These are phyloP conservation scores for Tympanuchus pallidicinctus DNA, from an alignment of 2,113 vertebrate genomes.

Conservation along the genomic window DNA sequence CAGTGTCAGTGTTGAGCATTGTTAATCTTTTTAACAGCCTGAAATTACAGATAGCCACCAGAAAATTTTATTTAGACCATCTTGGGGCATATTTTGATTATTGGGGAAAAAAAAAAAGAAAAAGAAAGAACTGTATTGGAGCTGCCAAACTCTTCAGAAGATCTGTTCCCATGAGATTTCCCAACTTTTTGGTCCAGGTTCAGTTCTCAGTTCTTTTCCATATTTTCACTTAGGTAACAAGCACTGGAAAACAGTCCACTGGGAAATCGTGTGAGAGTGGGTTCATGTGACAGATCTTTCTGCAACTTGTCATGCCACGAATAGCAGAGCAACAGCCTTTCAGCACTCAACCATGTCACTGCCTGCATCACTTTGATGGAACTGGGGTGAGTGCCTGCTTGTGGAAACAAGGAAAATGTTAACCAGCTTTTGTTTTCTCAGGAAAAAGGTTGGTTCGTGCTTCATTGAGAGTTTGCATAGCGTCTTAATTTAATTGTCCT, in stretches of 20 bases:
- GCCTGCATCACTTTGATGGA: conserved; percentile 28
- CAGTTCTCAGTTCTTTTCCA: not conserved
- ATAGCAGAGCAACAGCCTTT: conserved; percentile 60
- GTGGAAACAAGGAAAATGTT: not conserved
- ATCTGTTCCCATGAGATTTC: not conserved
- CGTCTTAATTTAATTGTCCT: not conserved
- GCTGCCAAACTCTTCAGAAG: not conserved
- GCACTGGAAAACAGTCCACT: not conserved
- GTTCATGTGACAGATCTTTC: conserved; percentile 55
- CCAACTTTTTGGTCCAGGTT: not conserved
- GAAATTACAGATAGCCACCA: not conserved
- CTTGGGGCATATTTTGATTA: not conserved
- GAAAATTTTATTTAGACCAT: not conserved
- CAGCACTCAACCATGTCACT: conserved; percentile 39
- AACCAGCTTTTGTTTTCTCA: not conserved
- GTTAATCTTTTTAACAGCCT: not conserved
- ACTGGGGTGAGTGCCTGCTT: not conserved
- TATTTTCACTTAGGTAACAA: conserved; percentile 1
- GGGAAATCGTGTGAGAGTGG: not conserved
- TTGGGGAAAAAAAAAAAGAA: fast-evolving
- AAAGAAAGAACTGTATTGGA: not conserved
- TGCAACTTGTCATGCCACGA: conserved; percentile 21
- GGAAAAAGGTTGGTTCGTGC: not conserved
- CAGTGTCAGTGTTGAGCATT: not conserved
- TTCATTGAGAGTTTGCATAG: not conserved